A percentile compares a stretch with the other conserved stretches of the same genome.
phyloP scores from a whole-genome alignment of 1,140 invertebrate genomes.

The Drosophila ercepeae region DNA sequence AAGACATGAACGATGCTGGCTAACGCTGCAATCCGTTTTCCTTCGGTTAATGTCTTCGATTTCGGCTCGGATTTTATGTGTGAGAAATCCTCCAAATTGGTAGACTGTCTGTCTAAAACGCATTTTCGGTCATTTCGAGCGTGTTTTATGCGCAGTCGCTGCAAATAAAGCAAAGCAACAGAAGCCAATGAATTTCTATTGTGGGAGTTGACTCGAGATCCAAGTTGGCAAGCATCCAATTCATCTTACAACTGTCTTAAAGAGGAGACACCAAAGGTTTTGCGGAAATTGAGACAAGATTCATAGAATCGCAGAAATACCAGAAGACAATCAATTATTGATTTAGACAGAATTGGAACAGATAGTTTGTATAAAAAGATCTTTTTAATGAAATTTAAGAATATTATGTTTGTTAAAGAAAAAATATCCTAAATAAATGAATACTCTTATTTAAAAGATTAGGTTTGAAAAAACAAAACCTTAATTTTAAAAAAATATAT shows the following conservation, averaged over 20 bases:
- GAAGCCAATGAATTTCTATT: constrained; percentile 54
- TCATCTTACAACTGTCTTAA: constrained; percentile 38
- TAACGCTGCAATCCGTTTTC: constrained; percentile 52
- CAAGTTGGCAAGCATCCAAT: constrained; percentile 24
- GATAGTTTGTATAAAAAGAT: no score
- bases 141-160: constrained; percentile 58
- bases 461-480: neutral
- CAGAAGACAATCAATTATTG: neutral
- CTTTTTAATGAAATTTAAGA: no score
- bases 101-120: constrained; percentile 50
- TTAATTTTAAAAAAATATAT: neutral
- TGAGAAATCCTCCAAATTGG: constrained; percentile 60
- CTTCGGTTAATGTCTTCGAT: constrained; percentile 70
- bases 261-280: neutral
- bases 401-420: no score
- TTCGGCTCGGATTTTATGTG: constrained; percentile 65
- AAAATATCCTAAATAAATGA: no score
- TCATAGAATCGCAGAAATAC: neutral
- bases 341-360: neutral
- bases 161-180: constrained; percentile 64
- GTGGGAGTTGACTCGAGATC: constrained; percentile 60
- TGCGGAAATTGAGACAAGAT: neutral
- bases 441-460: no score
- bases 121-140: constrained; percentile 54
- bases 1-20: constrained; percentile 64